Evolutionary conservation across 2,113 vertebrate genomes (phyloP).

Genomic region (Lichenostomus cassidix): DNA sequence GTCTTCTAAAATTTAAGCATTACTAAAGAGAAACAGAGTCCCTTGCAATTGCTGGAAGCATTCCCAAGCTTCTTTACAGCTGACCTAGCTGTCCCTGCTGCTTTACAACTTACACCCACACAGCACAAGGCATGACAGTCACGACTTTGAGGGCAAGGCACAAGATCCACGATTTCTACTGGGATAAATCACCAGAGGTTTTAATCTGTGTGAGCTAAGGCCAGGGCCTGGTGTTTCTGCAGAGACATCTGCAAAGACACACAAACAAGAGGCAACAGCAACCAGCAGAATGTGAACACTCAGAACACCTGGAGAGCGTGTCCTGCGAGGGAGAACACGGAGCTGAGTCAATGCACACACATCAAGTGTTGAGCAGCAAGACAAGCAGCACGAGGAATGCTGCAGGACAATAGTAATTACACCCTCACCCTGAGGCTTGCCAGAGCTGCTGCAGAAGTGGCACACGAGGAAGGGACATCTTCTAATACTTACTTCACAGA

Average conservation of each 20-base stretch:
- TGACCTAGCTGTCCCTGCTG: background rate
- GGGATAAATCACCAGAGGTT: background rate
- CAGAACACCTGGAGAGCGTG: background rate
- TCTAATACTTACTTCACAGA: constrained; percentile 85
- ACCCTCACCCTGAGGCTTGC: background rate
- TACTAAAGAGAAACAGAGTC: background rate
- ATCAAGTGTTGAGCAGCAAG: fast-evolving
- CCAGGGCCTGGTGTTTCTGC: background rate
- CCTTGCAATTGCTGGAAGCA: background rate
- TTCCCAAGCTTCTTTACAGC: background rate
- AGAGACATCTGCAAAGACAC: background rate
- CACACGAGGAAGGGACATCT: background rate
- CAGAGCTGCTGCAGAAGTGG: background rate
- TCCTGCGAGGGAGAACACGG: fast-evolving
- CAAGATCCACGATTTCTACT: fast-evolving
- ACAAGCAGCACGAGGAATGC: background rate
- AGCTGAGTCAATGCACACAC: background rate
- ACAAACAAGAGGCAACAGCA: fast-evolving
- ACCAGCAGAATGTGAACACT: background rate
- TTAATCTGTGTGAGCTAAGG: background rate
- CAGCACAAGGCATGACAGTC: background rate
- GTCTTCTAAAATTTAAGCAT: background rate
- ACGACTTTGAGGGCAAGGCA: background rate
- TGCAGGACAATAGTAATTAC: background rate
- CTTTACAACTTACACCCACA: background rate